Evolutionary conservation across 2,888 invertebrate genomes (phyloP).

Genomic region (Barypeithes pellucidus): DNA sequence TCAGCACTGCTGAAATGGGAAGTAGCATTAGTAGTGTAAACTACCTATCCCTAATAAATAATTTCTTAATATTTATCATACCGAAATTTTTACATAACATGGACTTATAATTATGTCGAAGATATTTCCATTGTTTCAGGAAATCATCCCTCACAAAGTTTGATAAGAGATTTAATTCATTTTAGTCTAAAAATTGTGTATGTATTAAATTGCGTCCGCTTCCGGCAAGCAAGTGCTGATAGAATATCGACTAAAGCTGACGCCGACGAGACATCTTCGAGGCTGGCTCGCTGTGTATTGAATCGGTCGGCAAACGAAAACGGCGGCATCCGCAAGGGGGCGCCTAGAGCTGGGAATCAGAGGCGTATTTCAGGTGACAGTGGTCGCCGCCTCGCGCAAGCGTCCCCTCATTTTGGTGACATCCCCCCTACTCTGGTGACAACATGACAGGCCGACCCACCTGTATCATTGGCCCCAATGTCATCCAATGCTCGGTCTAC

Average conservation of each 20-base stretch:
- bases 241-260: constrained; percentile 17
- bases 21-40: too few relatives aligned
- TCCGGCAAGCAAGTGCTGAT: neutral
- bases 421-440: constrained; percentile 68
- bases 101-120: too few relatives aligned
- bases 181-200: neutral
- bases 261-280: constrained; percentile 38
- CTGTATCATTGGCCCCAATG: constrained; percentile 69
- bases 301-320: constrained; percentile 32
- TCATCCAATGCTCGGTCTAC: constrained; percentile 66
- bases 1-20: too few relatives aligned
- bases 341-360: constrained; percentile 66
- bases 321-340: constrained; percentile 62
- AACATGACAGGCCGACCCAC: constrained; percentile 70
- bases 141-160: too few relatives aligned
- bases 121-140: too few relatives aligned
- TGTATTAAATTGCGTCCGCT: neutral
- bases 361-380: constrained; percentile 70
- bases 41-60: too few relatives aligned
- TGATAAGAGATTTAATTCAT: too few relatives aligned
- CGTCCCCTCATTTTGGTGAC: constrained; percentile 65
- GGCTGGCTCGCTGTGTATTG: constrained; percentile 43
- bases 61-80: too few relatives aligned
- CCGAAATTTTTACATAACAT: too few relatives aligned
- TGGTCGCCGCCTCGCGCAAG: constrained; percentile 68